Evolutionary conservation across 2,888 invertebrate genomes (phyloP), one percentile per base, ranked within the genome.

Genomic region (Unio delphinus): DNA sequence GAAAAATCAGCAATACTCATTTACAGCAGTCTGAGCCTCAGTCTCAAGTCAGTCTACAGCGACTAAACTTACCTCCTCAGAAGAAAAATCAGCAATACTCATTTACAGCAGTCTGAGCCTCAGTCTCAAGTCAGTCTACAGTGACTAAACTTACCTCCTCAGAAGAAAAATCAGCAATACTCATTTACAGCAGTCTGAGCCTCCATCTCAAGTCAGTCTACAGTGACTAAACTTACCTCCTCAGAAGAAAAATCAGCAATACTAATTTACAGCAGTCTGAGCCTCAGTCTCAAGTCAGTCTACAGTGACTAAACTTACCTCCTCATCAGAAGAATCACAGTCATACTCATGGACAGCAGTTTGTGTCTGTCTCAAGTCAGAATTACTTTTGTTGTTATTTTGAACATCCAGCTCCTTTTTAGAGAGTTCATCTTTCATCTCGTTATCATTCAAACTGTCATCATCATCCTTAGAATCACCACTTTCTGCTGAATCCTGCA

Each of bases 251-350:
- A 18, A n/a, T 15, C 45, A 62, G 26, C 4, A 17, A 34, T 59
- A 65, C 17, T 45, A 0, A 5, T 7, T 1, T 5, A 34, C 34
- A 34, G 34, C 6, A 34, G 34, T 34, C 45, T 45, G 23, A 23
- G 23, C 23, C 23, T 23, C 23, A 23, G 15, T 45, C 45, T 45
- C 45, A 45, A 45, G 45, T 11, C 45, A 45, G 15, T 45, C 45
- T 11, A 11, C 11, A 11, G 45, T 11, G 30, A 28, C 59, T 30
- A 67, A 23, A 67, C 72, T 64, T 81, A 91, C 92, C 91, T 98
- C 97, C 90, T 98, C 97, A 89, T 98, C 98, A 0, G 97, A 97
- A 15, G 96, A 95, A 90, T 97, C 97, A 45, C 15, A 45, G 45
- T 45, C 45, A 45, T 45, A 45, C 45, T 45, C 45, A 15, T 45